Evolutionary conservation across 35 echinoderm and acorn worm species (phyloP).

Genomic region (Chiridota heheva): DNA sequence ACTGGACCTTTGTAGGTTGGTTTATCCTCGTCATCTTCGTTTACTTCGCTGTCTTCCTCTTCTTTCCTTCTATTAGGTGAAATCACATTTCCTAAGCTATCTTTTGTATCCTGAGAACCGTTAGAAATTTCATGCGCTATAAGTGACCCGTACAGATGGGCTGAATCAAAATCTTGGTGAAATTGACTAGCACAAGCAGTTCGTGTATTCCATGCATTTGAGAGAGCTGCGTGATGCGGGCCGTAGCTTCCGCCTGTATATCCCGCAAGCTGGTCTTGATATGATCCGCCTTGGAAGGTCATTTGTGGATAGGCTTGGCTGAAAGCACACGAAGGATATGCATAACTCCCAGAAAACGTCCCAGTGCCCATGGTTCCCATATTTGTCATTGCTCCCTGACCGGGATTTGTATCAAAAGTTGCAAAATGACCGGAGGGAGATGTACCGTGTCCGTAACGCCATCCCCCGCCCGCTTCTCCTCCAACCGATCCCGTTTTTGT

Average conservation of each 20-base stretch:
- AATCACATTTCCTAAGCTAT: conserved; percentile 14
- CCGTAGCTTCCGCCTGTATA: conserved; percentile 64
- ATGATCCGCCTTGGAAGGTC: conserved; percentile 46
- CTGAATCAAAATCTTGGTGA: conserved; percentile 33
- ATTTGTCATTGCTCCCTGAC: conserved; percentile 43
- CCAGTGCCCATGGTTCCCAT: conserved; percentile 29
- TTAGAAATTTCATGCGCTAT: conserved; percentile 44
- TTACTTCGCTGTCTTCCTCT: conserved; percentile 20
- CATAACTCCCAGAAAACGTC: conserved; percentile 58
- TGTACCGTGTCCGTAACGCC: conserved; percentile 45
- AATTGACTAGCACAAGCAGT: conserved; percentile 45
- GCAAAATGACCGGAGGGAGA: conserved; percentile 48
- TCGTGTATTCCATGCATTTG: conserved; percentile 51
- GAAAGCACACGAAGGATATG: conserved; percentile 83
- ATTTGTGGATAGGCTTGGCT: conserved; percentile 56
- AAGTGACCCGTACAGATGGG: conserved; percentile 44
- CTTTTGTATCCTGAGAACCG: conserved; percentile 60
- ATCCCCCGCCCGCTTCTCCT: conserved; percentile 28
- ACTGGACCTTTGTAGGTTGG: conserved; percentile 89
- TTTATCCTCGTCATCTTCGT: conserved; percentile 53
- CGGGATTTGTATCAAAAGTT: conserved; percentile 55
- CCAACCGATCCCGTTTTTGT: conserved; percentile 46
- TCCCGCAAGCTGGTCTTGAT: conserved; percentile 68
- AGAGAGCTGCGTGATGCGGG: conserved; percentile 56
- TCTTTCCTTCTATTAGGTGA: conserved; percentile 27